Evolutionary conservation across 30 jellyfish, hydroid and myxozoan genomes (phyloP).

Genomic region (Cassiopea xamachana): DNA sequence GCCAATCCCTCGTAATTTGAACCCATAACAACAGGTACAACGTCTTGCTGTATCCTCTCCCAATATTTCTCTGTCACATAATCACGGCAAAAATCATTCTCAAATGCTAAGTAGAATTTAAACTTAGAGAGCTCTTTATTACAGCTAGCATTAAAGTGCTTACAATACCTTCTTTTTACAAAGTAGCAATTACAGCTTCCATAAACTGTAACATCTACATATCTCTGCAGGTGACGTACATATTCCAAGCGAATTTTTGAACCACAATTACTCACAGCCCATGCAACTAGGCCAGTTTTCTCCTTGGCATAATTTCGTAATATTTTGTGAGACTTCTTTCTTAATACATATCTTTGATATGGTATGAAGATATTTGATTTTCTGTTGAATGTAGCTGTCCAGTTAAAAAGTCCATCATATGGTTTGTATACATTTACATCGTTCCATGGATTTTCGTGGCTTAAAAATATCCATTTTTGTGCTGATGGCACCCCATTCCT

Average conservation of each 20-base stretch:
- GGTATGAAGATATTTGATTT: no score
- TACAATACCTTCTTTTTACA: conserved; percentile 70
- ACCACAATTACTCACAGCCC: not conserved
- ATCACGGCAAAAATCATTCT: no score
- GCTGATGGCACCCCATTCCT: conserved; percentile 43
- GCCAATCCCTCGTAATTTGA: conserved; percentile 75
- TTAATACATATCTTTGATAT: not conserved
- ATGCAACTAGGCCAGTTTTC: conserved; percentile 3
- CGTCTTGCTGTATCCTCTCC: no score
- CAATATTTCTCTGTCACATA: no score
- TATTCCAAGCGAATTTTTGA: conserved; percentile 69
- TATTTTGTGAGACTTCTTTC: not conserved
- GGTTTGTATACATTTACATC: conserved; percentile 13
- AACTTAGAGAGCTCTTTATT: conserved; percentile 57
- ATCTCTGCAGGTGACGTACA: conserved; percentile 82
- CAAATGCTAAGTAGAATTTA: conserved; percentile 78
- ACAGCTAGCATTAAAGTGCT: conserved; percentile 59
- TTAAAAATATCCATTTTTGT: conserved; percentile 59
- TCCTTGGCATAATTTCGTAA: conserved; percentile 75
- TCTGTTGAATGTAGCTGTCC: no score
- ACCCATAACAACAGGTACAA: conserved; percentile 94
- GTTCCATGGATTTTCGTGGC: conserved; percentile 65
- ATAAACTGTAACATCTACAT: conserved; percentile 84
- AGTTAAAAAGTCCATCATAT: no score
- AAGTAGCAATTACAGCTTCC: conserved; percentile 80